Evolutionary conservation across 2,797 vertebrate genomes (phyloP), one percentile per base, ranked within the genome.

Genomic region (Merluccius polli): DNA sequence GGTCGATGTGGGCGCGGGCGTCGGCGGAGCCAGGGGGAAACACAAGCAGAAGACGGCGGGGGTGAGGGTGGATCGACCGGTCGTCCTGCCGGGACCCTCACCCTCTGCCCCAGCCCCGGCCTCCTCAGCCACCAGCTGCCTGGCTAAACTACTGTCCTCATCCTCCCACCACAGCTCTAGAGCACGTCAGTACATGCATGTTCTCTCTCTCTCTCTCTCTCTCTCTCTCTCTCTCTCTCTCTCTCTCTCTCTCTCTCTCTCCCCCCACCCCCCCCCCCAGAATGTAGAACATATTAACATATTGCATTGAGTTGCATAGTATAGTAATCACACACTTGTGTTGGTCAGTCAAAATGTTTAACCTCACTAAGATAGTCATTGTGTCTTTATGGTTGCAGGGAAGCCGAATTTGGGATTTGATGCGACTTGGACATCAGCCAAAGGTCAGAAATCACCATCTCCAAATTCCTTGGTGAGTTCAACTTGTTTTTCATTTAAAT

Each of bases 131-230:
- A 89, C 88, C 1, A 93, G 94, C 85, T 95, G 95, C 88, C 90
- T 95, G 73, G 95, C 94, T 9, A 94, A 95, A 83, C 93, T 97
- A 73, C 94, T 97, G 5, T 93, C 92, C 63, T 89, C 90, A 21
- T 27, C 59, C 59, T 24, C 59, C 24, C 59, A 65, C 24, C 67
- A 32, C 30, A 75, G 86, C 75, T 29, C 85, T 74, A 85, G 82
- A 13, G 92, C 93, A 73, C 88, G 93, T 94, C 83, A 89, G 92
- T 89, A 77, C 21, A 0, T n/a, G 72, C 38, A 29, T 4, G 48
- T 16, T 10, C 24, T 38, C 9, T 0, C 30, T 79, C 38, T 52
- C 52, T 41, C 2, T 41, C 30, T 21, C 29, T 10, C 68, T 32
- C 68, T 70, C 68, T 59, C 16, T 38, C 36, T 38, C 36, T 38